Evolutionary conservation across 2,888 invertebrate species (phyloP).

Genomic region (Drosophila ochracea): DNA sequence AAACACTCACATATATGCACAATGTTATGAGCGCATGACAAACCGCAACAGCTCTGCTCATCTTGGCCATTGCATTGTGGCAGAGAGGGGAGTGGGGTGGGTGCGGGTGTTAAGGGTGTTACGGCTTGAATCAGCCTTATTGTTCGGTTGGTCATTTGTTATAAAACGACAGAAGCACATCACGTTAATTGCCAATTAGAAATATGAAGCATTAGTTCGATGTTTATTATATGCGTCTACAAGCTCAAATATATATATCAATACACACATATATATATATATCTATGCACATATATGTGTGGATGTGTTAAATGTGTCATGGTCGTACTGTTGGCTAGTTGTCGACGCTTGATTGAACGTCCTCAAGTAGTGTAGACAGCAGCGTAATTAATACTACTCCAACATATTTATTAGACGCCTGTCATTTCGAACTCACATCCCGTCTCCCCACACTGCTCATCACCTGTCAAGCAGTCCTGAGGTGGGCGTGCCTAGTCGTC

Average conservation of each 20-base stretch:
- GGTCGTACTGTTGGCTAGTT: conserved; percentile 3
- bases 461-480: background rate
- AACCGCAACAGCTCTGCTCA: conserved; percentile 44
- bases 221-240: conserved; percentile 40
- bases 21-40: background rate
- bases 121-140: conserved; percentile 37
- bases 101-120: background rate
- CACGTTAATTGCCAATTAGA: conserved; percentile 68
- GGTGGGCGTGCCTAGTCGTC: background rate
- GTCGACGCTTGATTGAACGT: conserved; percentile 40
- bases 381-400: conserved; percentile 33
- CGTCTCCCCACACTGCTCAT: background rate
- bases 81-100: background rate
- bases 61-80: conserved; percentile 10
- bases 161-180: conserved; percentile 58
- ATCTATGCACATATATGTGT: conserved; percentile 4
- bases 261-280: background rate
- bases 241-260: background rate
- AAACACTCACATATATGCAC: background rate
- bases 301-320: conserved; percentile 2
- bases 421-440: background rate
- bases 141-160: conserved; percentile 55
- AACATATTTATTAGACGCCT: conserved; percentile 23
- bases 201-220: conserved; percentile 61
- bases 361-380: conserved; percentile 18